These are phyloP conservation scores for Drosophila ironensis DNA, from an alignment of 1,140 invertebrate species.

Conservation along the genomic window DNA sequence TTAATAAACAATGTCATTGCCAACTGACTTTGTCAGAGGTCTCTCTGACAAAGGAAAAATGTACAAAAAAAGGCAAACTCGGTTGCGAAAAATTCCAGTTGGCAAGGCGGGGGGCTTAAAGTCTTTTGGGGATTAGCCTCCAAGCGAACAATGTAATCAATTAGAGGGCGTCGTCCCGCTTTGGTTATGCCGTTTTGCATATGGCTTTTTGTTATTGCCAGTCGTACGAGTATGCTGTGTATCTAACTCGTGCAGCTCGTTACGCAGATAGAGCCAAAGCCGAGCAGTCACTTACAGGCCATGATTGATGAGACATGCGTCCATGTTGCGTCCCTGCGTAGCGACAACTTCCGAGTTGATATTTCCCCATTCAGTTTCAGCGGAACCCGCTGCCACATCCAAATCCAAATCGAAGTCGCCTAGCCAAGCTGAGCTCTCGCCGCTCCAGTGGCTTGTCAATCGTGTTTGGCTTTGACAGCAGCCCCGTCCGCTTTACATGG, in stretches of 20 bases:
- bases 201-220: slow-evolving; percentile 1
- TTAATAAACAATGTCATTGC: slow-evolving; percentile 71
- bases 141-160: slow-evolving; percentile 64
- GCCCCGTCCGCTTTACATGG: slow-evolving; percentile 40
- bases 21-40: slow-evolving; percentile 10
- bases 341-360: slow-evolving; percentile 50
- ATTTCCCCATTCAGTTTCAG: slow-evolving; percentile 17
- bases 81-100: slow-evolving; percentile 19
- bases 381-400: slow-evolving; percentile 38
- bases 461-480: slow-evolving; percentile 46
- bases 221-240: not conserved
- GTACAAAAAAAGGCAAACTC: slow-evolving; percentile 16
- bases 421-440: not conserved
- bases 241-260: slow-evolving; percentile 32
- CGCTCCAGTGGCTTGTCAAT: slow-evolving; percentile 48
- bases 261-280: slow-evolving; percentile 8
- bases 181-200: slow-evolving; percentile 29
- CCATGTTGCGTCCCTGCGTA: slow-evolving; percentile 15
- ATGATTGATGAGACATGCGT: slow-evolving; percentile 49
- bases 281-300: slow-evolving; percentile 4
- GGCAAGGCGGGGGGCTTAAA: slow-evolving; percentile 33
- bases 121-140: slow-evolving; percentile 53
- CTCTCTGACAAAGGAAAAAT: slow-evolving; percentile 24
- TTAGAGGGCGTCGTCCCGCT: slow-evolving; percentile 45
- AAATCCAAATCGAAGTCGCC: slow-evolving; percentile 5